phyloP scores from a whole-genome alignment of 2,797 vertebrate species.

The Hylomyscus alleni region DNA sequence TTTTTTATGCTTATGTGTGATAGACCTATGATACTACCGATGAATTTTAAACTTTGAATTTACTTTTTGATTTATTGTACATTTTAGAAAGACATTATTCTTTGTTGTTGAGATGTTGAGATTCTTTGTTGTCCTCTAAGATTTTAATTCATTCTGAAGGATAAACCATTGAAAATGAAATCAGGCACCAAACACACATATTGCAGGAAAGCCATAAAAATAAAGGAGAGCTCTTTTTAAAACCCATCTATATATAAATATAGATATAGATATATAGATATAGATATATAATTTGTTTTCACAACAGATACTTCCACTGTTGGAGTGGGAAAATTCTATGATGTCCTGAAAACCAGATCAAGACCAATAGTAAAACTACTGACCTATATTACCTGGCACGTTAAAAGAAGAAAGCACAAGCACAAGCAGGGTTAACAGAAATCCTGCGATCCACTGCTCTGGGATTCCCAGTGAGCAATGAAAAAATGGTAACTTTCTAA shows the following conservation, averaged over 20 bases:
- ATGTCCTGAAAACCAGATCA: too few relatives aligned
- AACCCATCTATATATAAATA: too few relatives aligned
- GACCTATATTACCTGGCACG: conserved; percentile 69
- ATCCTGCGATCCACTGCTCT: conserved; percentile 60
- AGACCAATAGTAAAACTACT: too few relatives aligned
- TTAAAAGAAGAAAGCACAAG: conserved; percentile 66
- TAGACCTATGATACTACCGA: not conserved
- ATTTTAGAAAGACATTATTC: conserved; percentile 1
- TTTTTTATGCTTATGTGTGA: conserved; percentile 6
- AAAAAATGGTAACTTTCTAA: conserved; percentile 59
- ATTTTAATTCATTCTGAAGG: conserved; percentile 24
- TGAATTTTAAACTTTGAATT: conserved; percentile 61
- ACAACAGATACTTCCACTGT: conserved; percentile 38
- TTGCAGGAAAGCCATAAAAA: conserved; percentile 54
- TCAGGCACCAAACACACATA: not conserved
- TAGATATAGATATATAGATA: too few relatives aligned
- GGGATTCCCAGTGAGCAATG: conserved; percentile 56
- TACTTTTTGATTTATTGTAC: conserved; percentile 28
- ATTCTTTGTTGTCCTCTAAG: not conserved
- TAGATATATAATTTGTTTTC: not conserved
- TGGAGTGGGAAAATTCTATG: too few relatives aligned
- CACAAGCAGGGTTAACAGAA: conserved; percentile 74
- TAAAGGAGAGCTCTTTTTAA: not conserved
- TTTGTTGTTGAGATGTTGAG: conserved; percentile 19
- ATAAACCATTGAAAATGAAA: conserved; percentile 65